These are phyloP conservation scores for Gallinago media DNA, from an alignment of 2,113 vertebrate species.

Conservation along the genomic window DNA sequence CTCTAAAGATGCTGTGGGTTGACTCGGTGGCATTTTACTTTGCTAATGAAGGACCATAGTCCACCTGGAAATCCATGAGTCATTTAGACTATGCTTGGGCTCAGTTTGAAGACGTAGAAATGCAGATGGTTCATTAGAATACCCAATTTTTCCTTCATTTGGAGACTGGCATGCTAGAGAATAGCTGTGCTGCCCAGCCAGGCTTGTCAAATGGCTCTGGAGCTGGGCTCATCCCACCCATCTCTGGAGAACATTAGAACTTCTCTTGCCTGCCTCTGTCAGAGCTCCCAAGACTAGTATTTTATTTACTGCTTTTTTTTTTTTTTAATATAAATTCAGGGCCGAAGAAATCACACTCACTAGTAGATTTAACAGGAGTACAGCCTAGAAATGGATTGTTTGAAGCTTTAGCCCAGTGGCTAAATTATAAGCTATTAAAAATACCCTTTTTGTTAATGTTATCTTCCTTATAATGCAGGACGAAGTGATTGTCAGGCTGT, in stretches of 20 bases:
- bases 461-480: neutral
- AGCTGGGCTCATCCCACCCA: neutral
- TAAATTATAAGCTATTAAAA: neutral
- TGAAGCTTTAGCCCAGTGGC: neutral
- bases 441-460: neutral
- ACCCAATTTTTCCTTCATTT: accelerated
- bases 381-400: neutral
- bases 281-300: neutral
- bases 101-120: neutral
- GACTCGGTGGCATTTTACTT: neutral
- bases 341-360: neutral
- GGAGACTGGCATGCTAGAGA: neutral
- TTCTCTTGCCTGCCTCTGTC: neutral
- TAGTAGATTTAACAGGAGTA: neutral
- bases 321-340: neutral
- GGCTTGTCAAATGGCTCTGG: neutral
- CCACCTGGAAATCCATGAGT: neutral
- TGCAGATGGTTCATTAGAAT: neutral
- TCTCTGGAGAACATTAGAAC: neutral
- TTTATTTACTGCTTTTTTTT: neutral
- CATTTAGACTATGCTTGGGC: neutral
- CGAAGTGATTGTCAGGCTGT: neutral
- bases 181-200: neutral
- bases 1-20: neutral
- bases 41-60: neutral